Evolutionary conservation across 2,888 invertebrate species (phyloP), one percentile per base, ranked within the genome.

Genomic region (Cheiracanthium punctorium): DNA sequence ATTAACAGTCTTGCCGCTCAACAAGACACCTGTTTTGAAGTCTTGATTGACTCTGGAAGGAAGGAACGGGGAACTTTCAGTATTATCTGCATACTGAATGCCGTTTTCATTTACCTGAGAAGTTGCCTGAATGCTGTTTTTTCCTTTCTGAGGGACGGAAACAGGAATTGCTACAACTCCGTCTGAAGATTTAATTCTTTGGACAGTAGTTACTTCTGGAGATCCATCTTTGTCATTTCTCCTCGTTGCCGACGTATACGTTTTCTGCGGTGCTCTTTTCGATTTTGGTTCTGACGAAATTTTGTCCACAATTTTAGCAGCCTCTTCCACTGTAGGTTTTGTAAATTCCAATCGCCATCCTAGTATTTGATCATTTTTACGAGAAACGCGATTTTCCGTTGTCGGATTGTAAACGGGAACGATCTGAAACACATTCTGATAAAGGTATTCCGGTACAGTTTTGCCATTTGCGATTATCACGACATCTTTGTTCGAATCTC

Each of bases 371-470:
- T 69, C 69, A 29, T 69, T 33, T 33, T 33, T 17, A 12, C 37
- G 17, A 5, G 33, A 33, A 33, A 69, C 2, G 0, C 33, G 17
- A 7, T 24, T 17, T 7, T 20, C 33, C 0, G n/a, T 17, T n/a
- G 5, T 10, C 7, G 37, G 24, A 43, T 52, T 52, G 28, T 32
- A 29, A 20, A 75, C 14, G 0, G 79, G 70, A 30, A 85, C 41
- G 12, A 85, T 70, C 24, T 74, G 64, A 33, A 64, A 85, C n/a
- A 69, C 41, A 48, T 71, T 69, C 14, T 65, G 30, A 10, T 70
- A 17, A 0, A 85, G 74, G 24, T 80, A 80, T 24, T 85, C 29
- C 8, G 80, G 85, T 0, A 86, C 52, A 12, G 86, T 71, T 24
- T 76, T 76, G n/a, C 71, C 71, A 65, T 58, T 43, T 0, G 80